A percentile compares a stretch with the other conserved stretches of the same genome.
These are phyloP conservation scores for Saccostrea glomerata DNA, from an alignment of 1,140 invertebrate genomes.

Conservation along the genomic window DNA sequence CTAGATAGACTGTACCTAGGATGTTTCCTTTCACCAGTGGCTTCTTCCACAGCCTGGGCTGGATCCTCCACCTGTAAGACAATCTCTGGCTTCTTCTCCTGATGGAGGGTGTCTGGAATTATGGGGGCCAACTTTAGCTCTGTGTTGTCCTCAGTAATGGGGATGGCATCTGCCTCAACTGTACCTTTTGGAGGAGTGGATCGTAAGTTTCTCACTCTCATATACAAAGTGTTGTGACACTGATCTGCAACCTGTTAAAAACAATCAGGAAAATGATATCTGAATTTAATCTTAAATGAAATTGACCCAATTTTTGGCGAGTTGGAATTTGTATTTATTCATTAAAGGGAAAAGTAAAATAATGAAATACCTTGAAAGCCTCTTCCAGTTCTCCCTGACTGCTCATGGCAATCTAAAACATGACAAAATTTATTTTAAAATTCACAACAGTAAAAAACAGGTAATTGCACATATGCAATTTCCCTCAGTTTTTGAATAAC, in stretches of 20 bases:
- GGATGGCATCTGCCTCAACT: background rate
- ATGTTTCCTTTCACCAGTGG: background rate
- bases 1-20: background rate
- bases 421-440: background rate
- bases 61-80: slow-evolving; percentile 3
- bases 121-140: background rate
- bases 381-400: slow-evolving; percentile 68
- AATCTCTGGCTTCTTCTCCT: background rate
- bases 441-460: background rate
- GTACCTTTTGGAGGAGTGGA: background rate
- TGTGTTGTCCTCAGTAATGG: slow-evolving; percentile 1
- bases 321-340: background rate
- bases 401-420: slow-evolving; percentile 62
- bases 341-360: background rate
- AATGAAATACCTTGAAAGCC: slow-evolving; percentile 65
- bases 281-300: background rate
- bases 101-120: background rate
- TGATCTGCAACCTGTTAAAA: slow-evolving; percentile 53
- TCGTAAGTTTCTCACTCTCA: slow-evolving; percentile 56
- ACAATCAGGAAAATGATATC: background rate
- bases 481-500: background rate
- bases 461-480: background rate
- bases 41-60: background rate
- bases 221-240: slow-evolving; percentile 51
- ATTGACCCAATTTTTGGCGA: background rate